Evolutionary conservation across 92 coral and sea anemone genomes (phyloP).

Genomic region (Porites evermanni): DNA sequence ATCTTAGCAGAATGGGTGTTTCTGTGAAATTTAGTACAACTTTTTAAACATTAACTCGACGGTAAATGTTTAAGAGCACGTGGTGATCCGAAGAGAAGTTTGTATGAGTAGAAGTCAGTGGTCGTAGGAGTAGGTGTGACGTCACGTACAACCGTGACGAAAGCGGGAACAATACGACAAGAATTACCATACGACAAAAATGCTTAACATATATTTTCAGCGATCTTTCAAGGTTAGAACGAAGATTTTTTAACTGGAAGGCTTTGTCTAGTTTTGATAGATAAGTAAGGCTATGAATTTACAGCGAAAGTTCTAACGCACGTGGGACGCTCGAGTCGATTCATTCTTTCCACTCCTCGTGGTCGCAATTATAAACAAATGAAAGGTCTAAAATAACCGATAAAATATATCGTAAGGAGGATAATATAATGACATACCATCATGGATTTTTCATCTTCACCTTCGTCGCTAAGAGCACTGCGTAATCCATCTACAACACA

Average conservation of each 20-base stretch:
- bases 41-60: background rate
- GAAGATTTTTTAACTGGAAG: background rate
- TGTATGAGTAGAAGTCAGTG: no score
- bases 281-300: background rate
- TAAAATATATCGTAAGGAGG: background rate
- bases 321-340: background rate
- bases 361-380: background rate
- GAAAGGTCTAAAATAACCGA: background rate
- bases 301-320: background rate
- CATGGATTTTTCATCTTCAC: conserved; percentile 23
- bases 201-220: background rate
- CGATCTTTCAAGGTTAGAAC: background rate
- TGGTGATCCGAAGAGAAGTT: no score
- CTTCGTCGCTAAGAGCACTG: conserved; percentile 45
- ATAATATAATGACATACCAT: conserved; percentile 51
- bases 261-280: background rate
- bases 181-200: background rate
- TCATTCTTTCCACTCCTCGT: background rate
- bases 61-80: background rate
- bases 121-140: background rate
- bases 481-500: conserved; percentile 59
- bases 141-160: background rate
- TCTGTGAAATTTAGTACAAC: background rate
- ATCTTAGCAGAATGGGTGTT: background rate
- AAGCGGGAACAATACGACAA: no score